A percentile compares a stretch with the other conserved stretches of the same genome.
Evolutionary conservation across 2,797 vertebrate species (phyloP).

Genomic region (Alauda arvensis): DNA sequence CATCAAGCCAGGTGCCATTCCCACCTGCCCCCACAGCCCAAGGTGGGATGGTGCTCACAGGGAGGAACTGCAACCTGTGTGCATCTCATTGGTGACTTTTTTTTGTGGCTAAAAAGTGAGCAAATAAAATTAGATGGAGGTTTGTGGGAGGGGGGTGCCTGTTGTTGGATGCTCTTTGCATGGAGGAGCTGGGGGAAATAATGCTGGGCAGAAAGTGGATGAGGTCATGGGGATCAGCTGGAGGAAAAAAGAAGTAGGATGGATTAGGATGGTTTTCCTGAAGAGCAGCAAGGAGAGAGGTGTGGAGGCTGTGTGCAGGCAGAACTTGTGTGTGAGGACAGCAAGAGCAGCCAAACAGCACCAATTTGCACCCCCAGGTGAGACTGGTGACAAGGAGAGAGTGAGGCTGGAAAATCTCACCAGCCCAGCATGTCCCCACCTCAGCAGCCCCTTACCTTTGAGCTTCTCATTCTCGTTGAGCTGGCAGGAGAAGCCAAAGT

Average conservation of each 20-base stretch:
- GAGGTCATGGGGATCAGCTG: neutral
- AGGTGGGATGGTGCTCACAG: neutral
- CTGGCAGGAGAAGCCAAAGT: conserved; percentile 95
- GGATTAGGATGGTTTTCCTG: neutral
- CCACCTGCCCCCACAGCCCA: accelerated
- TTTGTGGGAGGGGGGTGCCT: accelerated
- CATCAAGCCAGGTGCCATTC: neutral
- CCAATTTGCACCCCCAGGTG: accelerated
- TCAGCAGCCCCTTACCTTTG: conserved; percentile 71
- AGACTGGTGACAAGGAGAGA: neutral
- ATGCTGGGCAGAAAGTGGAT: neutral
- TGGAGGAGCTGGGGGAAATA: neutral
- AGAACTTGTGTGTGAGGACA: neutral
- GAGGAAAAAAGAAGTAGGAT: neutral
- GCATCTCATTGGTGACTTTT: neutral
- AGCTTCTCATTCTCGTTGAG: conserved; percentile 77
- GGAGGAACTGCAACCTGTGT: neutral
- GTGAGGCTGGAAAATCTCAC: neutral
- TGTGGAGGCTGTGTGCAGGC: neutral
- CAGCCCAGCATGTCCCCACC: neutral
- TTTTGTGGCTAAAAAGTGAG: neutral
- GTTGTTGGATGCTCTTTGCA: neutral
- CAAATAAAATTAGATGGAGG: accelerated
- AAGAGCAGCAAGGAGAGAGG: neutral
- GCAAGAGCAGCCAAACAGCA: neutral